Evolutionary conservation across 2,113 vertebrate species (phyloP).

Genomic region (Bambusicola thoracicus): DNA sequence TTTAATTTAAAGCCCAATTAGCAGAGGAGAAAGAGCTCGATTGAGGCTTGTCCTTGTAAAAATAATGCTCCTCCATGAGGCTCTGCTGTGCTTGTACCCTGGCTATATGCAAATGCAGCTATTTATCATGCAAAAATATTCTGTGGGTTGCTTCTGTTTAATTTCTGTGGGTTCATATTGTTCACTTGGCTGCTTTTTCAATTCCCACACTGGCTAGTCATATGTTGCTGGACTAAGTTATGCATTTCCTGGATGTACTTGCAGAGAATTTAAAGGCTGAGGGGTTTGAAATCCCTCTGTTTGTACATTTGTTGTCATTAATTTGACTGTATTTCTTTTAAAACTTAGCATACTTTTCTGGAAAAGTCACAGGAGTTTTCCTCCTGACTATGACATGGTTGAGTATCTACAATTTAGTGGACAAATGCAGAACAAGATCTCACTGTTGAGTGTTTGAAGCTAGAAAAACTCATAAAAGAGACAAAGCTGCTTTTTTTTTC

Average conservation of each 20-base stretch:
- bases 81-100: not conserved
- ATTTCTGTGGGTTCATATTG: conserved; percentile 39
- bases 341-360: not conserved
- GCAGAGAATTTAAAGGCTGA: not conserved
- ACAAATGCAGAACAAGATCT: not conserved
- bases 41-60: conserved; percentile 15
- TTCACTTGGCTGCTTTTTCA: not conserved
- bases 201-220: not conserved
- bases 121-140: conserved; percentile 50
- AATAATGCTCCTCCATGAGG: not conserved
- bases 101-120: not conserved
- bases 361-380: not conserved
- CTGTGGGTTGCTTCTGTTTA: conserved; percentile 14
- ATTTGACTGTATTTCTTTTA: not conserved
- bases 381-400: not conserved
- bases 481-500: not conserved
- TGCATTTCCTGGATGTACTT: not conserved
- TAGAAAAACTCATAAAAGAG: not conserved
- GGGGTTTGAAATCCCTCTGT: not conserved
- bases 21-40: conserved; percentile 40
- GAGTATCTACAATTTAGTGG: not conserved
- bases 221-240: not conserved
- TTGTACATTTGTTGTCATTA: not conserved
- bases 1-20: conserved; percentile 59
- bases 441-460: not conserved